Base-by-base conservation (phyloP, 2,888 invertebrate species). In the Drosophila subsilvestris region DNA sequence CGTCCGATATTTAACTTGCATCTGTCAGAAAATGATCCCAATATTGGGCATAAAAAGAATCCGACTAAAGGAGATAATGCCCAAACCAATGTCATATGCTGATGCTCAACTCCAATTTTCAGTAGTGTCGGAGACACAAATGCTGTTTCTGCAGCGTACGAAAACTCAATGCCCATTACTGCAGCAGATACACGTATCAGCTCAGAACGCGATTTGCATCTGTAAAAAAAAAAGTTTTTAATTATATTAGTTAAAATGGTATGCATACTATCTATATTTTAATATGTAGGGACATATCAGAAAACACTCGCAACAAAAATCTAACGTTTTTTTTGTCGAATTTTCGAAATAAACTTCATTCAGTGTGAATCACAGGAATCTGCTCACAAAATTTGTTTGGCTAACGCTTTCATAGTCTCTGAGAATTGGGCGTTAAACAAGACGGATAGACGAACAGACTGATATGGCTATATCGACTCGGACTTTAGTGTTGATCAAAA, bases 161-260 rank as follows among this genome's bases (percentile, higher is more conserved):
- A 98, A 92, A 99, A 98, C 91, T 99, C 98, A 65, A 99, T 98
- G 1, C 99, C 98, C 96, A 98, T 98, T 0, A 99, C 98, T 0
- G 98, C 98, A 0, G 98, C 96, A 20, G 98, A 98, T 76, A 98
- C 95, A 10, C 97, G 94, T 77, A 98, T 94, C 79, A 98, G 92
- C 91, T 98, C 98, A 55, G 93, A 92, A 18, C 96, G 93, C 14
- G 95, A 95, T 93, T 98, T 98, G 76, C 94, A 93, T 92, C 97
- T 97, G 74, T 6, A 14, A 62, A 69, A 42, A n/a, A 20, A 55
- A 48, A 48, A 51, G 32, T 27, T 17, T 9, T 14, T 7, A 12
- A 18, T 1, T 1, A 14, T 10, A 8, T 32, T 22, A 25, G 7
- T 48, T 8, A n/a, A 51, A 27, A 7, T 37, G n/a, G 37, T 14